Conservation (phyloP, 2,113 vertebrate species). For the Ciconia stormi region DNA sequence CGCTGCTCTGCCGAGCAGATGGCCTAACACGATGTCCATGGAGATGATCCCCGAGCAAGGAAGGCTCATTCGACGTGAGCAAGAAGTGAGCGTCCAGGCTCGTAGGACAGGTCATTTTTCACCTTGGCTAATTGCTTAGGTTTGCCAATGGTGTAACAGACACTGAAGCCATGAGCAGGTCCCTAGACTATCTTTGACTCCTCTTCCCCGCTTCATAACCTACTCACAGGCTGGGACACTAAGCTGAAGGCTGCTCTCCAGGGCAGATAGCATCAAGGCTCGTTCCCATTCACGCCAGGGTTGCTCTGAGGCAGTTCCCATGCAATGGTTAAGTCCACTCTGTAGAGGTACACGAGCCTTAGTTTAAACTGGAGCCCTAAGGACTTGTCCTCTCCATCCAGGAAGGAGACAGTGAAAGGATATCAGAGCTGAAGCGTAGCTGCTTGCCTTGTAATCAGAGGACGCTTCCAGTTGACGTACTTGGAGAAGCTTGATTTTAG, state of each 20-base stretch:
- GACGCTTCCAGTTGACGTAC: background rate
- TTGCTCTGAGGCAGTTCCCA: background rate
- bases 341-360: background rate
- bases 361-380: background rate
- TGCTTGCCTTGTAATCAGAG: background rate
- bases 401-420: background rate
- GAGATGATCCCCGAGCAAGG: rapidly evolving
- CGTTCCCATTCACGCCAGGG: background rate
- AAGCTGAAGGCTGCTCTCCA: background rate
- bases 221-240: background rate
- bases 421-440: background rate
- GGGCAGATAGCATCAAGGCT: background rate
- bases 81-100: background rate
- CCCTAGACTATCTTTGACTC: background rate
- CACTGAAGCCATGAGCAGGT: background rate
- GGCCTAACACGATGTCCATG: background rate
- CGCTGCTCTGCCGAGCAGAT: background rate
- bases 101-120: background rate
- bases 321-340: too few relatives aligned
- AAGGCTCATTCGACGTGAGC: background rate
- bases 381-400: background rate
- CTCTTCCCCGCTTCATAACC: background rate
- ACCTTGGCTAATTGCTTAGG: background rate
- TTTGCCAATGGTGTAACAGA: background rate
- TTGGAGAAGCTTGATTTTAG: background rate